Evolutionary conservation across 2,113 vertebrate genomes (phyloP).

Genomic region (Geococcyx californianus): DNA sequence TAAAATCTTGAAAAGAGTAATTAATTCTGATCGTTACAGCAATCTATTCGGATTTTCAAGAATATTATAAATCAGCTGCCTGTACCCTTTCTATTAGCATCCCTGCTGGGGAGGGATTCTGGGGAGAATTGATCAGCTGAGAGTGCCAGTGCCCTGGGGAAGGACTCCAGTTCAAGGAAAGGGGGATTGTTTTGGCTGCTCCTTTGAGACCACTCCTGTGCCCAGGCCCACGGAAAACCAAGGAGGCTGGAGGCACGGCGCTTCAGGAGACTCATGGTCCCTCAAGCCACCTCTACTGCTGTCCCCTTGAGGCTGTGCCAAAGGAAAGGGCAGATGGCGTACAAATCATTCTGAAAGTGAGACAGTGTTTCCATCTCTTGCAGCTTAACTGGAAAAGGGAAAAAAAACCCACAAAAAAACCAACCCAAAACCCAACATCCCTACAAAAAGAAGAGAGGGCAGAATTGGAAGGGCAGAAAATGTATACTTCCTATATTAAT

Average conservation of each 20-base stretch:
- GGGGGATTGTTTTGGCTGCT: background rate
- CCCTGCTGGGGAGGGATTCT: background rate
- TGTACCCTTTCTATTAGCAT: conserved; percentile 26
- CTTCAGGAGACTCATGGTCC: rapidly evolving
- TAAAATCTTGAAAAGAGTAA: conserved; percentile 66
- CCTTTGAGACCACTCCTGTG: background rate
- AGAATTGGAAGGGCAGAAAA: background rate
- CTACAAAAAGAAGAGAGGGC: background rate
- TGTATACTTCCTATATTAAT: background rate
- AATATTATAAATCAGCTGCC: conserved; percentile 56
- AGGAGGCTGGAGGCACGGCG: background rate
- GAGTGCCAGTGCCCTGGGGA: background rate
- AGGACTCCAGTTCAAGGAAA: background rate
- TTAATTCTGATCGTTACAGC: conserved; percentile 62
- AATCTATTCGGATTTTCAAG: conserved; percentile 58
- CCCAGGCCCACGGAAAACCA: background rate
- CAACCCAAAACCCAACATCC: background rate
- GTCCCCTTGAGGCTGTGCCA: background rate
- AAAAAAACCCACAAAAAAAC: background rate
- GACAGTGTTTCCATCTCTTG: background rate
- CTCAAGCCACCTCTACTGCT: background rate
- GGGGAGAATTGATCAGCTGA: conserved; percentile 26
- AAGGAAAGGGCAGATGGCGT: conserved; percentile 1
- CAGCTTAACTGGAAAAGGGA: background rate
- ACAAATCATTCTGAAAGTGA: background rate